Base-by-base conservation (phyloP, 1,140 invertebrate species). In the Trachymyrmex septentrionalis region DNA sequence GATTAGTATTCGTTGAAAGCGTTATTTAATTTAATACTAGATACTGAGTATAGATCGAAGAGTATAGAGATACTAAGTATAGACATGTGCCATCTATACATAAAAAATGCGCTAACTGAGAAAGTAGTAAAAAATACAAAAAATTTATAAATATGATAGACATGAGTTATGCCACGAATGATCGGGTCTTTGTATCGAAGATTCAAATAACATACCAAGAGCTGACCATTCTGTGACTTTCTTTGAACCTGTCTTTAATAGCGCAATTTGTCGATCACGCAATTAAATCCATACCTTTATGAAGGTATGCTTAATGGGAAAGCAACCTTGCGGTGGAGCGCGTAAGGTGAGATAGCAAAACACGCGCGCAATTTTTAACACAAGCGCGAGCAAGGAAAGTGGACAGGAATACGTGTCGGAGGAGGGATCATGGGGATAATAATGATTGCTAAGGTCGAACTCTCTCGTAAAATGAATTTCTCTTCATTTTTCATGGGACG, bases 231-330 rank as follows among this genome's bases (percentile, higher is more conserved):
- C 27, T 34, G 34, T 30, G 55, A 57, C 53, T 73, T n/a, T 44
- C 21, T 55, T 82, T 16, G 14, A 82, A 7, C 12, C 19, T 12
- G n/a, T 63, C 59, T 61, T 61, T 84, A 61, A 84, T 84, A 90
- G 85, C 67, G 88, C 73, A 90, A 90, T 90, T 89, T 89, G 88
- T 87, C 78, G 77, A 89, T 89, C 85, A 10, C 59, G 50, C 64
- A 86, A 85, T 90, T 90, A 89, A 89, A 90, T 89, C 48, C 55
- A 69, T 24, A 84, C 59, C 38, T 75, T 75, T 82, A 82, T 30
- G 53, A 9, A 19, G 67, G 38, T 53, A 82, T 72, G 53, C 34
- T 21, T 75, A 84, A 75, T 84, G 69, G 55, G 69, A 84, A 84
- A 61, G 59, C 59, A 84, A 75, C 69, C 69, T 73, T 63, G 55